A percentile compares a stretch with the other conserved stretches of the same genome.
Evolutionary conservation across 23 tunicate genomes (phyloP).

Genomic region (Halocynthia aurantium): DNA sequence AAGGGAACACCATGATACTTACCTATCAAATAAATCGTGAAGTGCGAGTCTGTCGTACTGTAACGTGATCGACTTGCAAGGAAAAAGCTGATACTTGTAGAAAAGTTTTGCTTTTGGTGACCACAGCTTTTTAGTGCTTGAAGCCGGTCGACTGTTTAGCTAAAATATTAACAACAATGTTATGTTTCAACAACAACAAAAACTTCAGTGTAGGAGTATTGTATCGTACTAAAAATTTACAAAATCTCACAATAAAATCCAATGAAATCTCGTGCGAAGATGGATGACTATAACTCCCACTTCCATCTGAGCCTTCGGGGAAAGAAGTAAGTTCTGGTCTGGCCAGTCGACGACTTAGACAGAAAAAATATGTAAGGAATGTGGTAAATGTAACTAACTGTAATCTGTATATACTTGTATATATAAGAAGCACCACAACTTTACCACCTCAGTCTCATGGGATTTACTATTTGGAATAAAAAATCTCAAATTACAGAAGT

Average conservation of each 20-base stretch:
- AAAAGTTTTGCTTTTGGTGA: constrained; percentile 61
- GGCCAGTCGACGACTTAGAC: neutral
- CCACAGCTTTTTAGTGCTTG: no score
- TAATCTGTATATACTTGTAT: no score
- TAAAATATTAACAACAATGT: constrained; percentile 18
- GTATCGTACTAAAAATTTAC: neutral
- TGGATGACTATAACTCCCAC: constrained; percentile 15
- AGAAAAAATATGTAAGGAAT: no score
- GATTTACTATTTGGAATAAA: neutral
- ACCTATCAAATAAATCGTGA: constrained; percentile 84
- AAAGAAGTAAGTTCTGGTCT: constrained; percentile 1
- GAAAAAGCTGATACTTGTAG: constrained; percentile 59
- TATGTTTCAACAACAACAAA: constrained; percentile 2
- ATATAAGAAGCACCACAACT: no score
- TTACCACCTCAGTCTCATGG: constrained; percentile 5
- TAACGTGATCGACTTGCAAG: constrained; percentile 39
- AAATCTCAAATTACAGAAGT: neutral
- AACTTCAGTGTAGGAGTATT: neutral
- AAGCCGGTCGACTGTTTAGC: constrained; percentile 17
- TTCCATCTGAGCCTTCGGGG: constrained; percentile 8
- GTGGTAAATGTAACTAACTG: no score
- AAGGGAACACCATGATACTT: neutral
- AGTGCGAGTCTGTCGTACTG: constrained; percentile 77
- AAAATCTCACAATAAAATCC: constrained; percentile 16
- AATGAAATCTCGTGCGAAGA: constrained; percentile 12